phyloP scores from a whole-genome alignment of 2,888 invertebrate genomes.

The Sinhomidia bicolor region DNA sequence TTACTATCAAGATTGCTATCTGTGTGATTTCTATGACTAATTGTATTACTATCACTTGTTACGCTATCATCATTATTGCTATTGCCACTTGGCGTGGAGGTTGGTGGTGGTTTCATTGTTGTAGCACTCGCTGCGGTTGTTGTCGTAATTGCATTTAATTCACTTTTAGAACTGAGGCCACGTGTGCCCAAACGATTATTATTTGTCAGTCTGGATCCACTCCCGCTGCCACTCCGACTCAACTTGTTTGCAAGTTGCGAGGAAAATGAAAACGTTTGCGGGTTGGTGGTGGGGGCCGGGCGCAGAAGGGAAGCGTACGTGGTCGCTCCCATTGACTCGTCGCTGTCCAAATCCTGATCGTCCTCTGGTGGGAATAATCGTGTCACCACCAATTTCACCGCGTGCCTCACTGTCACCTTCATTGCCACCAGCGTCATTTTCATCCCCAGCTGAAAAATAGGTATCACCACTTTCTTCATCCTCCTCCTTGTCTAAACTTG shows the following conservation, averaged over 20 bases:
- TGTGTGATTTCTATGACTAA: neutral
- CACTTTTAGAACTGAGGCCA: constrained; percentile 63
- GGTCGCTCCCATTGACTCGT: constrained; percentile 57
- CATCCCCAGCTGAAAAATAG: constrained; percentile 37
- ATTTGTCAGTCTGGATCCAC: neutral
- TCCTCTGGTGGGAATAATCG: constrained; percentile 62
- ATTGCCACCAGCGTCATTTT: neutral
- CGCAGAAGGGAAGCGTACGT: constrained; percentile 52
- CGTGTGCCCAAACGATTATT: constrained; percentile 48
- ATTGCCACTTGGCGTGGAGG: too few species aligned
- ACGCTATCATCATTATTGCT: constrained; percentile 30
- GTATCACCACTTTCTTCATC: too few species aligned
- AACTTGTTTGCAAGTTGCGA: constrained; percentile 56
- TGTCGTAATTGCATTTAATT: constrained; percentile 64
- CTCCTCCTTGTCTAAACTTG: constrained; percentile 55
- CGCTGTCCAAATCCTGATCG: constrained; percentile 29
- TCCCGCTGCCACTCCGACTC: neutral
- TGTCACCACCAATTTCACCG: constrained; percentile 42
- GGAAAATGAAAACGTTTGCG: constrained; percentile 55
- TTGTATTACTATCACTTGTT: constrained; percentile 10
- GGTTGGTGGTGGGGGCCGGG: constrained; percentile 41
- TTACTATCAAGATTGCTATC: neutral
- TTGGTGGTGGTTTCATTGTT: neutral
- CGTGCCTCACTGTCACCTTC: constrained; percentile 27
- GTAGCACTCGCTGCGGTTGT: constrained; percentile 34